Evolutionary conservation across 2,888 invertebrate genomes (phyloP), one percentile per base, ranked within the genome.

Genomic region (Teleogryllus oceanicus): DNA sequence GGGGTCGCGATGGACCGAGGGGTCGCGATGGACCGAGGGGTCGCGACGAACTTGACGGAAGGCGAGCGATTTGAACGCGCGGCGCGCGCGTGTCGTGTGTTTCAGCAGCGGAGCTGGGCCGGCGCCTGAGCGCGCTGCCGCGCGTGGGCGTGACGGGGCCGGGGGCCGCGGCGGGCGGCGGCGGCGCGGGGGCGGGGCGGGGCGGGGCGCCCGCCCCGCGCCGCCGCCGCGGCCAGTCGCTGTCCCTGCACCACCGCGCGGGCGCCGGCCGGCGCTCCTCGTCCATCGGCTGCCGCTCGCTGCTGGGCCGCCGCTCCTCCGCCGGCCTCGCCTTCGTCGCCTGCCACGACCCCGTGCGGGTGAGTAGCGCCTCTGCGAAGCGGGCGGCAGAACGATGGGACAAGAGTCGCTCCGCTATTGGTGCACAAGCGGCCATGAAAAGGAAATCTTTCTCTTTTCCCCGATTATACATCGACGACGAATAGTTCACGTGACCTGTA

Each of bases 321-420:
- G 90, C 83, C 13, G 84, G 84, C 37, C 83, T 92, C 81, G 92
- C 92, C 86, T 89, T 89, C 85, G 90, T 91, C 80, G 88, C 90
- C 51, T 88, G 89, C 83, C 90, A 90, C 82, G 92, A 92, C 85
- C 92, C 92, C 49, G 90, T 92, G 76, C 91, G 92, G 91, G 92
- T 92, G 88, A 87, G 83, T 84, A 13, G 20, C 20, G 20, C 78
- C 37, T 8, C 37, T 37, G 37, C 8, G 21, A 8, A 37, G 37
- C 37, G 37, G 0, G 5, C 37, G 37, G 37, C 37, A 8, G 1
- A 8, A 37, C 37, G 37, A 37, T 4, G 24, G 4, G 4, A 4
- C 2, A 37, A 1, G 21, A 1, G 21, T 1, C 21, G 21, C 21
- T 21, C 21, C 21, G 21, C 21, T 21, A 37, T 4, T 37, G 2